phyloP scores from a whole-genome alignment of 1,140 invertebrate genomes.

The Phymorhynchus buccinoides region DNA sequence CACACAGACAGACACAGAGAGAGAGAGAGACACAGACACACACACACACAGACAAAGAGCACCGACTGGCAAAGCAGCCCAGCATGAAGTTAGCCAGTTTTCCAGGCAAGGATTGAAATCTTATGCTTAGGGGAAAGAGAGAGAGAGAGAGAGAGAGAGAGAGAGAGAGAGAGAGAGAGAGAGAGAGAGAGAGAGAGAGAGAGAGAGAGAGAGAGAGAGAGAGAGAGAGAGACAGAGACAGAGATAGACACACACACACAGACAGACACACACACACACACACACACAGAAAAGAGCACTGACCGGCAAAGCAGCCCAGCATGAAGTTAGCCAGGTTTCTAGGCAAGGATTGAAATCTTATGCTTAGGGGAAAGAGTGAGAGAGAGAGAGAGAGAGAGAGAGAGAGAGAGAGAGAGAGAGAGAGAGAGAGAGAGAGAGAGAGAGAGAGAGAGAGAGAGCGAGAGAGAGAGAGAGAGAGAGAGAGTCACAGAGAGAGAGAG shows the following conservation, averaged over 20 bases:
- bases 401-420: no score
- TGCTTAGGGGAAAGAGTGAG: no score
- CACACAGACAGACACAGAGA: not conserved
- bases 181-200: not conserved
- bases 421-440: no score
- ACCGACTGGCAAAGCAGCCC: constrained; percentile 62
- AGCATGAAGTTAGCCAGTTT: constrained; percentile 85
- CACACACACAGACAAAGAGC: not conserved
- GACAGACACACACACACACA: constrained; percentile 2
- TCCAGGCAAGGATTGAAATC: constrained; percentile 79
- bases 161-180: constrained; percentile 14
- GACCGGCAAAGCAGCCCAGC: constrained; percentile 54
- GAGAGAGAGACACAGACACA: not conserved
- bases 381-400: no score
- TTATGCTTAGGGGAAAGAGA: not conserved
- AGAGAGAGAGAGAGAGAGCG: no score
- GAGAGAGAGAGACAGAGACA: no score
- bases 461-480: no score
- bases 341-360: no score
- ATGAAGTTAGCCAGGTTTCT: constrained; percentile 89
- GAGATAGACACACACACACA: no score
- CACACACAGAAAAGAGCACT: not conserved
- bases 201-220: no score
- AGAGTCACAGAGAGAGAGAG: no score
- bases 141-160: not conserved